phyloP scores from a whole-genome alignment of 2,888 invertebrate genomes.

The Drosophila infuscata region DNA sequence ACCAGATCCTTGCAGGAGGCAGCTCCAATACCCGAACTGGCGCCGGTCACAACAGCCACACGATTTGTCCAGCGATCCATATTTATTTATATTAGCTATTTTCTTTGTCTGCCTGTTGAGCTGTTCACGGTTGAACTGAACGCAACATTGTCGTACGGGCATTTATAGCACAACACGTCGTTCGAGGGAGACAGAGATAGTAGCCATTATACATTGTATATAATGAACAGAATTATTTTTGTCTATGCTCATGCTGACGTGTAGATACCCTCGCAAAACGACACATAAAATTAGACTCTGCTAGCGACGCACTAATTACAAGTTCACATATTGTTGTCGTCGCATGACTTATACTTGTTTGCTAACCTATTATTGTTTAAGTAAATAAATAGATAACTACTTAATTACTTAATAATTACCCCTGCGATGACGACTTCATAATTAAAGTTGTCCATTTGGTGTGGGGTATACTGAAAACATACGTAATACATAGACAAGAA shows the following conservation, averaged over 20 bases:
- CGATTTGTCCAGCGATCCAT: conserved; percentile 87
- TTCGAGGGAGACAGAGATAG: not conserved
- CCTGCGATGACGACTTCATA: not conserved
- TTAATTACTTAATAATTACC: not conserved
- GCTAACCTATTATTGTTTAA: not conserved
- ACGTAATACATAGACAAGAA: not conserved
- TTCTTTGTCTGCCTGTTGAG: not conserved
- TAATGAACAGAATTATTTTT: not conserved
- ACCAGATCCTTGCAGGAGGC: conserved; percentile 85
- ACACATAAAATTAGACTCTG: not conserved
- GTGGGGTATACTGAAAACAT: not conserved
- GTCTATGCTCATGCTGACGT: not conserved
- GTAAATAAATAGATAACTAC: not conserved
- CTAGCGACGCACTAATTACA: not conserved
- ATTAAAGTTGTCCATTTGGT: too few species aligned
- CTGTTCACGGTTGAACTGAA: conserved; percentile 18
- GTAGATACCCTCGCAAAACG: not conserved
- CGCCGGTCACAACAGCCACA: conserved; percentile 88
- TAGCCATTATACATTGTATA: too few species aligned
- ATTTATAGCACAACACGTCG: conserved; percentile 32
- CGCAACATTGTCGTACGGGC: not conserved
- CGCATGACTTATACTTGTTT: not conserved
- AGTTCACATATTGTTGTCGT: not conserved
- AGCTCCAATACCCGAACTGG: conserved; percentile 87
- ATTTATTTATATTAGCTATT: too few species aligned